Percentiles rank a stretch among this genome's conserved stretches.
Evolutionary conservation across 2,797 vertebrate genomes (phyloP).

Genomic region (Oceanodroma leucorhoa): DNA sequence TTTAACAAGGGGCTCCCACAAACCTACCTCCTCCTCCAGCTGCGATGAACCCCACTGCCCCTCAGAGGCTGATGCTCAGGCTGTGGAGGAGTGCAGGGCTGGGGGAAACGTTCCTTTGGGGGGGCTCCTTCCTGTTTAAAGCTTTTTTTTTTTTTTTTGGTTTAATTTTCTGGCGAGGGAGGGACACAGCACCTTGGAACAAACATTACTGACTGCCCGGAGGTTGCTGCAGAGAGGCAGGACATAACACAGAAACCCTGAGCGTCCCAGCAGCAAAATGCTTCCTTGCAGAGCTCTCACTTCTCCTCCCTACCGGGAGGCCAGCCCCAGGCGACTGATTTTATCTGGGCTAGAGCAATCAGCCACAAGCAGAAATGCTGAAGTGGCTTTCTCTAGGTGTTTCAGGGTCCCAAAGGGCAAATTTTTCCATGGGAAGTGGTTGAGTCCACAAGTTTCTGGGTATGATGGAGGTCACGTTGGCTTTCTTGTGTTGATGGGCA

Average conservation of each 20-base stretch:
- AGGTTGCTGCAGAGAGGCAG: neutral
- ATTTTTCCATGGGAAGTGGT: neutral
- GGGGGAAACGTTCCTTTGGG: neutral
- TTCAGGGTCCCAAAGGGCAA: neutral
- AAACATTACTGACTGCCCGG: neutral
- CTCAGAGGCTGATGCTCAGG: accelerated
- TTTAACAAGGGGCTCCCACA: slow-evolving; percentile 26
- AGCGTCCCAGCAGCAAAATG: neutral
- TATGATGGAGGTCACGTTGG: neutral
- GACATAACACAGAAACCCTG: neutral
- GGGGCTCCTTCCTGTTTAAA: neutral
- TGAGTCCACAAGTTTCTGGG: neutral
- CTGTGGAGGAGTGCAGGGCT: neutral
- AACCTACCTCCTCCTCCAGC: neutral
- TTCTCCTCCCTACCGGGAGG: neutral
- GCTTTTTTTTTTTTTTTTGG: neutral
- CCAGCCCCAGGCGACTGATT: neutral
- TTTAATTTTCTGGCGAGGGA: neutral
- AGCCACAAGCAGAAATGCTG: neutral
- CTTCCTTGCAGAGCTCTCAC: neutral
- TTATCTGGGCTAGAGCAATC: neutral
- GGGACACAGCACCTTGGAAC: neutral
- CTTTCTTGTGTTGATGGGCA: neutral
- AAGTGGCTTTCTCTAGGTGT: neutral
- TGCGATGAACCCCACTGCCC: neutral